Percentiles rank a stretch among this genome's conserved stretches.
These are phyloP conservation scores for Thamnaconus septentrionalis DNA, from an alignment of 2,113 vertebrate species.

Conservation along the genomic window DNA sequence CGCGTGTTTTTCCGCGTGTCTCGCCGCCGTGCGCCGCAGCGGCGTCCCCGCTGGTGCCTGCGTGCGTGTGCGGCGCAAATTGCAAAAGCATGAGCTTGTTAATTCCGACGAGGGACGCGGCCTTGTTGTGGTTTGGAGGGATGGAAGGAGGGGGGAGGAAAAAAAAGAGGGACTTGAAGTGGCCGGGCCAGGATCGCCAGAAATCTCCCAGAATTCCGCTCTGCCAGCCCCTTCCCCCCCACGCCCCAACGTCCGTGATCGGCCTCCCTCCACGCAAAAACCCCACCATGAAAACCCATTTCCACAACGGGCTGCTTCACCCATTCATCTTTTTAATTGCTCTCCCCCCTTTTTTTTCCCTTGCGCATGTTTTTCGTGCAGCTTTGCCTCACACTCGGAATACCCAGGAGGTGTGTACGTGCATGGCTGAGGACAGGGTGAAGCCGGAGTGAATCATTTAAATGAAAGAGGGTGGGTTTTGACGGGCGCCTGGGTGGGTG, in stretches of 20 bases:
- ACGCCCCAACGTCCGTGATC: not conserved
- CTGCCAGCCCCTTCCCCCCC: constrained; percentile 54
- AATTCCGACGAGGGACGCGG: constrained; percentile 73
- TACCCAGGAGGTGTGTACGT: constrained; percentile 9
- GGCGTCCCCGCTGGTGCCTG: constrained; percentile 41
- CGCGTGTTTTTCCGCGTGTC: constrained; percentile 7
- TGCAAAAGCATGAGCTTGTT: constrained; percentile 81
- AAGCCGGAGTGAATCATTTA: constrained; percentile 49
- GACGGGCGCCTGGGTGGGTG: constrained; percentile 48
- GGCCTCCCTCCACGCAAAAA: constrained; percentile 10
- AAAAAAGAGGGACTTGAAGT: constrained; percentile 67
- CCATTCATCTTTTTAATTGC: constrained; percentile 63
- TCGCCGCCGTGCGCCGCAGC: constrained; percentile 6
- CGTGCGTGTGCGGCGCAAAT: constrained; percentile 69
- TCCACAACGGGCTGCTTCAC: constrained; percentile 60
- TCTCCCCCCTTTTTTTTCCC: constrained; percentile 22
- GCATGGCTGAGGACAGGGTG: constrained; percentile 6
- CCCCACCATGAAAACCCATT: constrained; percentile 49
- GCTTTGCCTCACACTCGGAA: constrained; percentile 23
- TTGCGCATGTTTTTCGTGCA: constrained; percentile 15
- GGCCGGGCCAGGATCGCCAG: constrained; percentile 69
- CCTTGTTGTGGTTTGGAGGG: constrained; percentile 79
- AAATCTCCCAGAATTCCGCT: constrained; percentile 72
- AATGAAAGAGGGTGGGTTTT: constrained; percentile 46
- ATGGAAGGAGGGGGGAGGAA: constrained; percentile 42